Conservation (phyloP, 2,113 vertebrate genomes). For the Bubalus kerabau region DNA sequence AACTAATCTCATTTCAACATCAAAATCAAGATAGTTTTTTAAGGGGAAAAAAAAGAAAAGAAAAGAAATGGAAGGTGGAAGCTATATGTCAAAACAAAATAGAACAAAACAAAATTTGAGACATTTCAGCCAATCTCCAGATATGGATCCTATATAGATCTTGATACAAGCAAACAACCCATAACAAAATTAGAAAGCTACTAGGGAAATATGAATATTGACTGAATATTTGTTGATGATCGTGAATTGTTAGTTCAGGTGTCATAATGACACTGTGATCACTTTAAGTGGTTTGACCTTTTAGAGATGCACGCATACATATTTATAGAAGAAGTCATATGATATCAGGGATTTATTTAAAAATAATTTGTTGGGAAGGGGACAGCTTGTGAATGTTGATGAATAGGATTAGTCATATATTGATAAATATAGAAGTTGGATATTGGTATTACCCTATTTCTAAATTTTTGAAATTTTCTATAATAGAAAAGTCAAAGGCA, state of each 20-base stretch:
- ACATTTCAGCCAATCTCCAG: not conserved
- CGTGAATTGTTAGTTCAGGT: not conserved
- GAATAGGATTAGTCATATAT: not conserved
- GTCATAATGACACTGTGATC: not conserved
- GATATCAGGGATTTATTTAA: not conserved
- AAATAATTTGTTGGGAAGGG: not conserved
- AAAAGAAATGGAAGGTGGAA: not conserved
- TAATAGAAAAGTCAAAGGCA: not conserved
- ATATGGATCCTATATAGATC: not conserved
- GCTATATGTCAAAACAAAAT: not conserved
- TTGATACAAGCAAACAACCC: not conserved
- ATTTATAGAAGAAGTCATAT: not conserved
- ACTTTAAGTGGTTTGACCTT: not conserved
- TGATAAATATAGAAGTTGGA: not conserved
- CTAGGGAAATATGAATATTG: not conserved
- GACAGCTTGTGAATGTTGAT: not conserved
- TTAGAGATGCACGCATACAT: not conserved
- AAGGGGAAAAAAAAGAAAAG: not conserved
- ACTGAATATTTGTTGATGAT: slow-evolving; percentile 9
- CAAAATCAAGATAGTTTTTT: not conserved
- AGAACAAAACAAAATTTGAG: not conserved
- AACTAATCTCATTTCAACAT: not conserved
- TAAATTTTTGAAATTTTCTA: not conserved
- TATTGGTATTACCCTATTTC: not conserved
- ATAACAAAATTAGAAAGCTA: not conserved